Percentiles rank a stretch among this genome's conserved stretches.
Evolutionary conservation across 2,113 vertebrate genomes (phyloP).

Genomic region (Xenopus laevis): DNA sequence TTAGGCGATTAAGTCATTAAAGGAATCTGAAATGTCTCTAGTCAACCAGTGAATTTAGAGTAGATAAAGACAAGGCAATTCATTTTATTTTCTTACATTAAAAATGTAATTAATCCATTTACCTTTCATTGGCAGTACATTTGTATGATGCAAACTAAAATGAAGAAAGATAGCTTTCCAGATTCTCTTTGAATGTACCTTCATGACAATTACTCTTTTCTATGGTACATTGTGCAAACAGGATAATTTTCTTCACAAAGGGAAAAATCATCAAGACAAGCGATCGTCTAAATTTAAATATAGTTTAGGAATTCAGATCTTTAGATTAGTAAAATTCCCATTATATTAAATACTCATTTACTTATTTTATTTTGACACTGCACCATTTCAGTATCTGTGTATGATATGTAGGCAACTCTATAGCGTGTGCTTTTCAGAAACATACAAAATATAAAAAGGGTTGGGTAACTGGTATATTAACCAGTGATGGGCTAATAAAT

Average conservation of each 20-base stretch:
- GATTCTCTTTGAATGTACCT: conserved; percentile 80
- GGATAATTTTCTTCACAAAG: conserved; percentile 54
- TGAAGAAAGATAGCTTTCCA: conserved; percentile 78
- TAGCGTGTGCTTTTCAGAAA: too few relatives aligned
- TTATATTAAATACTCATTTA: conserved; percentile 34
- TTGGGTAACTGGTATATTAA: too few relatives aligned
- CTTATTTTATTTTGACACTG: background rate
- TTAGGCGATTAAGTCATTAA: conserved; percentile 96
- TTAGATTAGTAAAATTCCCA: conserved; percentile 48
- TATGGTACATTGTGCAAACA: conserved; percentile 60
- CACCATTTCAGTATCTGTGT: background rate
- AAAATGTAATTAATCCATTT: conserved; percentile 91
- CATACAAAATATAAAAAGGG: too few relatives aligned
- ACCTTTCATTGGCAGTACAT: conserved; percentile 68
- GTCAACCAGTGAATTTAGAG: conserved; percentile 79
- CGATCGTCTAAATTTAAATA: conserved; percentile 39
- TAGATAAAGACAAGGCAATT: conserved; percentile 68
- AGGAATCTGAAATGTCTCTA: conserved; percentile 74
- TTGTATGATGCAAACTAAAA: conserved; percentile 72
- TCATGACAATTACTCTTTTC: conserved; percentile 76
- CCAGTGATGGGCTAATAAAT: too few relatives aligned
- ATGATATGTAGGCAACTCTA: background rate
- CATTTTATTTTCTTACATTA: conserved; percentile 60
- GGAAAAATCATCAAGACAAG: conserved; percentile 55
- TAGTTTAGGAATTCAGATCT: conserved; percentile 51